These are phyloP conservation scores for Leguminivora glycinivorella DNA, from an alignment of 1,140 invertebrate species.

Conservation along the genomic window DNA sequence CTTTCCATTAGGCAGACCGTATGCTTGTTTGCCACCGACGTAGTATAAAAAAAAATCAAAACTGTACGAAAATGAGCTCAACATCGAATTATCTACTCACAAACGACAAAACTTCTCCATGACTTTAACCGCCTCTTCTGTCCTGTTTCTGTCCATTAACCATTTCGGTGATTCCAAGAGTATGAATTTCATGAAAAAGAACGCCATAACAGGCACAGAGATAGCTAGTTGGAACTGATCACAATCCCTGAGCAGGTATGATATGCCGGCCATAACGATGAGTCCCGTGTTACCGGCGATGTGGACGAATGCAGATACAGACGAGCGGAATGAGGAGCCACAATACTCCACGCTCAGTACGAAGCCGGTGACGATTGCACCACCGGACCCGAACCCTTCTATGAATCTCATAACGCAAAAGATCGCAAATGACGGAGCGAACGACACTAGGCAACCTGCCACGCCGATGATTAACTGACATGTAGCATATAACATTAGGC, in stretches of 20 bases:
- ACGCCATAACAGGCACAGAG: constrained; percentile 53
- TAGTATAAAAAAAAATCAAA: no score
- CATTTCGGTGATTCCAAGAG: constrained; percentile 64
- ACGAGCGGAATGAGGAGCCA: constrained; percentile 49
- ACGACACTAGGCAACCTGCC: constrained; percentile 47
- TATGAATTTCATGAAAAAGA: constrained; percentile 48
- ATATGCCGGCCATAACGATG: constrained; percentile 53
- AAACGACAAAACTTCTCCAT: constrained; percentile 57
- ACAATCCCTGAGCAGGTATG: constrained; percentile 55
- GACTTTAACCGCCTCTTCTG: constrained; percentile 45
- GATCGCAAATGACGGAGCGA: constrained; percentile 45
- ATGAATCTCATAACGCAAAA: constrained; percentile 52
- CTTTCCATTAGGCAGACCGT: no score
- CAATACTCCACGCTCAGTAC: constrained; percentile 57
- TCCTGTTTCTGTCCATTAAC: constrained; percentile 54
- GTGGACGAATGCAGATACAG: constrained; percentile 54
- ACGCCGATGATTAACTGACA: constrained; percentile 44
- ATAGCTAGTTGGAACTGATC: constrained; percentile 55
- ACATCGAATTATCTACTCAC: constrained; percentile 53
- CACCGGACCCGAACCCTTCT: constrained; percentile 57
- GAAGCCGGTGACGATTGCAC: constrained; percentile 54
- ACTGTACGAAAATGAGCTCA: no score
- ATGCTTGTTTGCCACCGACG: no score
- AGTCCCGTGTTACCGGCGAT: constrained; percentile 58
- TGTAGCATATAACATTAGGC: constrained; percentile 43